Conservation (phyloP, 2,797 vertebrate genomes). For the Morus bassanus region DNA sequence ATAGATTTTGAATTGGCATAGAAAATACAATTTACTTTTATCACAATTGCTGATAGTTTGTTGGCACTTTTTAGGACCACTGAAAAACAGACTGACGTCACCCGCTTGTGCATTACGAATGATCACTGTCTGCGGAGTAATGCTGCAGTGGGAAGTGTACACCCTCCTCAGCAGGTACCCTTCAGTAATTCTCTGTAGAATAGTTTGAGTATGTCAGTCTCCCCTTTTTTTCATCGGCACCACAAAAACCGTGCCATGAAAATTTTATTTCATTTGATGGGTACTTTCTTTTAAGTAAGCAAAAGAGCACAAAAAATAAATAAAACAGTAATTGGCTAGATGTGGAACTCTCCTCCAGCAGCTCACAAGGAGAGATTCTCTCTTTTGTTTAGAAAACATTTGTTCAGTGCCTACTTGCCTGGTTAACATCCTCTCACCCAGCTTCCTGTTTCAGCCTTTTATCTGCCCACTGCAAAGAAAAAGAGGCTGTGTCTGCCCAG, state of each 20-base stretch:
- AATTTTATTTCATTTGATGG: background rate
- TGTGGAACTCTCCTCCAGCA: background rate
- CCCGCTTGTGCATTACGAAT: accelerated
- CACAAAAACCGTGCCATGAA: background rate
- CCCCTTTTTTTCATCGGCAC: background rate
- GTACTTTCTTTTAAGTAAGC: background rate
- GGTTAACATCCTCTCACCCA: background rate
- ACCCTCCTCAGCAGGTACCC: background rate
- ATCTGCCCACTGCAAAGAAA: background rate
- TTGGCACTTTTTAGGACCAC: background rate
- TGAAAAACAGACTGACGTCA: background rate
- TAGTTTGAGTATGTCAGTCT: background rate
- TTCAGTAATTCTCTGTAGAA: background rate
- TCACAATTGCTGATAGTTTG: background rate
- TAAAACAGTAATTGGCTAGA: background rate
- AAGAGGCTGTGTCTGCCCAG: background rate
- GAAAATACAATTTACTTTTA: background rate
- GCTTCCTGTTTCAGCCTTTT: background rate
- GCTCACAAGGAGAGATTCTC: background rate
- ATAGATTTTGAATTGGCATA: background rate
- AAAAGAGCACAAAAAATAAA: background rate
- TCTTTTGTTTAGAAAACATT: background rate
- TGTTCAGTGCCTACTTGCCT: background rate
- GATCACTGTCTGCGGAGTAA: accelerated
- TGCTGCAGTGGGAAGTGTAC: background rate